Evolutionary conservation across 2,113 vertebrate genomes (phyloP).

Genomic region (Perca schrenkii): DNA sequence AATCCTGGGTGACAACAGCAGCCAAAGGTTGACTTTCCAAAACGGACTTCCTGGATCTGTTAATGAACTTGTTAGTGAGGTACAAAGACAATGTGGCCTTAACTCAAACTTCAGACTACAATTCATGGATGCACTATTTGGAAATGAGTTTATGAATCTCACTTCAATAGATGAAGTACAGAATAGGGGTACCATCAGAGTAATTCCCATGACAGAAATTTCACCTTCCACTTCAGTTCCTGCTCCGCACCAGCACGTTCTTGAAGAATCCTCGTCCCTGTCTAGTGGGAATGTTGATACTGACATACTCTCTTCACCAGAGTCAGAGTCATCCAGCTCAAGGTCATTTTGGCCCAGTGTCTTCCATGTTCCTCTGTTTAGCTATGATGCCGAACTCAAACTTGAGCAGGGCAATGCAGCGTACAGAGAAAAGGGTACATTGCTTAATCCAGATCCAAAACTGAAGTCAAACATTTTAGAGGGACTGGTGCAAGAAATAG

Average conservation of each 20-base stretch:
- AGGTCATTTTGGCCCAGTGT: background rate
- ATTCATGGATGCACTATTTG: slow-evolving; percentile 1
- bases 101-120: background rate
- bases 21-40: slow-evolving; percentile 9
- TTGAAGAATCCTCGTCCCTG: background rate
- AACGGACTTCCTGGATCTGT: background rate
- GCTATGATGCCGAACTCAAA: background rate
- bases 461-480: too few species aligned
- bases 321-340: background rate
- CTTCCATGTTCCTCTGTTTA: slow-evolving; percentile 5
- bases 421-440: too few species aligned
- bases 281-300: background rate
- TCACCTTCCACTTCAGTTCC: too few species aligned
- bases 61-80: background rate
- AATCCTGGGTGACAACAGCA: background rate
- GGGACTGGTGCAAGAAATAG: too few species aligned
- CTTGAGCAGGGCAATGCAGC: background rate
- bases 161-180: background rate
- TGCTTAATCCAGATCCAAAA: too few species aligned
- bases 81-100: too few species aligned
- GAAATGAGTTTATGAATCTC: background rate
- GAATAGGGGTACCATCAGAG: too few species aligned
- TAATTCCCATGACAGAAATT: too few species aligned
- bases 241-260: background rate
- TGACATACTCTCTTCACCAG: slow-evolving; percentile 2